phyloP scores from a whole-genome alignment of 2,113 vertebrate species.

The Catagonus wagneri region DNA sequence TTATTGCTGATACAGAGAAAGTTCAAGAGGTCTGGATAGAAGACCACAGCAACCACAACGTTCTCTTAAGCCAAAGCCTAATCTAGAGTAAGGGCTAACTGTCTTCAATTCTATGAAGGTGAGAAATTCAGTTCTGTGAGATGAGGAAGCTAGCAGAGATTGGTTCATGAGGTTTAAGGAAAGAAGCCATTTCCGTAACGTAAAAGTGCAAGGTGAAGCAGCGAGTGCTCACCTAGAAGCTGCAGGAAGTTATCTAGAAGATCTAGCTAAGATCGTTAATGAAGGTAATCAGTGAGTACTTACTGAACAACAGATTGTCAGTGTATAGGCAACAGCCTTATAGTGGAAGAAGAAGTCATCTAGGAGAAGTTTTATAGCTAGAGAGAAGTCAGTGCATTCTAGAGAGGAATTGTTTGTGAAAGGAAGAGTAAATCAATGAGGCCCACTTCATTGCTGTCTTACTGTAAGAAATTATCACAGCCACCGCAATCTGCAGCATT shows the following conservation, averaged over 20 bases:
- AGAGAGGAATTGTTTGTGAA: neutral
- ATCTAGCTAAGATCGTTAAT: neutral
- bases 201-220: neutral
- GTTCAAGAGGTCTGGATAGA: neutral
- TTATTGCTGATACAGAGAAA: neutral
- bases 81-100: no score
- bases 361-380: neutral
- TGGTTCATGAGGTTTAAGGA: neutral
- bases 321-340: no score
- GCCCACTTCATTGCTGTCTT: neutral
- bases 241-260: neutral
- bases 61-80: neutral
- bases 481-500: neutral
- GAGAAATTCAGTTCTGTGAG: neutral
- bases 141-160: neutral
- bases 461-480: neutral
- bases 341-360: neutral
- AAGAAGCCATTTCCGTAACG: fast-evolving
- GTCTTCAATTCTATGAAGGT: neutral
- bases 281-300: neutral
- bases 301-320: neutral
- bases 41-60: neutral
- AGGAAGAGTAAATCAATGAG: neutral
- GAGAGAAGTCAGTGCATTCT: neutral
- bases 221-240: no score